Evolutionary conservation across 2,888 invertebrate genomes (phyloP).

Genomic region (Caenorhabditis panamensis): DNA sequence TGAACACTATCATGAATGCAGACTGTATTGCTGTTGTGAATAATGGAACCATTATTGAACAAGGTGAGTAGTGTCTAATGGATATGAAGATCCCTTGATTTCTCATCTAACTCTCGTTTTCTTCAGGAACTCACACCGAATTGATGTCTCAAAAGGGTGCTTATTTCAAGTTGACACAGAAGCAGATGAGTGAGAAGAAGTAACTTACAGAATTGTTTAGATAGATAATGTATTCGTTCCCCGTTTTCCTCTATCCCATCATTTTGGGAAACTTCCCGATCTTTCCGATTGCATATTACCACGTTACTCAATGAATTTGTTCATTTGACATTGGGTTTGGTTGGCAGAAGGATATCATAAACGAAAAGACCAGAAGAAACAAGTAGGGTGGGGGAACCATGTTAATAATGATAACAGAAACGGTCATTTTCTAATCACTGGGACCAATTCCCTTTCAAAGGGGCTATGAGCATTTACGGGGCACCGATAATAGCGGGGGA

Average conservation of each 20-base stretch:
- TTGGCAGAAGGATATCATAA: neutral
- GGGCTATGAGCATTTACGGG: neutral
- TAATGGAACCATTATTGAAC: slow-evolving; percentile 83
- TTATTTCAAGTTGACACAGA: slow-evolving; percentile 72
- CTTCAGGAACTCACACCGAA: slow-evolving; percentile 73
- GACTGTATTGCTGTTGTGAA: slow-evolving; percentile 74
- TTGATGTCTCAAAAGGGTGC: slow-evolving; percentile 68
- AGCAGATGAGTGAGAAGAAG: slow-evolving; percentile 65
- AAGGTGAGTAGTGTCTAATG: slow-evolving; percentile 82
- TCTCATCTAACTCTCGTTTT: too few relatives aligned
- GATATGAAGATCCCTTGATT: too few relatives aligned
- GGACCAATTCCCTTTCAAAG: slow-evolving; percentile 20
- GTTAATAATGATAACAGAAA: slow-evolving; percentile 32
- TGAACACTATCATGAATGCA: slow-evolving; percentile 83
- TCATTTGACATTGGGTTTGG: slow-evolving; percentile 21
- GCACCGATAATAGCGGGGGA: slow-evolving; percentile 23
- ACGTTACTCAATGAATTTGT: slow-evolving; percentile 10
- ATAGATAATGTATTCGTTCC: neutral
- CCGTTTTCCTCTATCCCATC: neutral
- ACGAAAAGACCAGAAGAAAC: slow-evolving; percentile 13
- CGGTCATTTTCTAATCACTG: slow-evolving; percentile 24
- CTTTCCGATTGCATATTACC: slow-evolving; percentile 36
- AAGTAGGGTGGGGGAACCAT: slow-evolving; percentile 41
- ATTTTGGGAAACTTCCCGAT: slow-evolving; percentile 21
- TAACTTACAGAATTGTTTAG: slow-evolving; percentile 1